Base-by-base conservation (phyloP, 2,888 invertebrate species). In the Smittia aterrima region DNA sequence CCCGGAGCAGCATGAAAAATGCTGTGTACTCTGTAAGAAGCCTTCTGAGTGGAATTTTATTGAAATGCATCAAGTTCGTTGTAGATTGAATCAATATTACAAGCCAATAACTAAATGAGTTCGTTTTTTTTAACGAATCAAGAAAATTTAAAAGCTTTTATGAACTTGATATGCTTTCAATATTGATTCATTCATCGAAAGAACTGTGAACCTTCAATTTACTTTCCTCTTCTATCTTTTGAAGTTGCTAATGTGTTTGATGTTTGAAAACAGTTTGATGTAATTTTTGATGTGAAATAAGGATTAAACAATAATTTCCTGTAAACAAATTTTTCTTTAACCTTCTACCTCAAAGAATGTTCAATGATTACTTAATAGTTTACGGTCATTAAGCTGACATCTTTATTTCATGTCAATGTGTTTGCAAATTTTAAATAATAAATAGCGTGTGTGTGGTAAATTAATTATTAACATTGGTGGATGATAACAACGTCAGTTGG, bases 1-100 rank as follows among this genome's bases (percentile, higher is more conserved):
- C 86, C 92, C 92, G 82, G 91, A 91, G 86, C 91, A 93, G 89
- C 93, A 93, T 87, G 93, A 93, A 86, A 91, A 91, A 85, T 92
- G 92, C 89, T 93, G 93, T 86, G 92, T 92, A 83, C 88, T 92
- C 85, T 90, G 90, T 90, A 90, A 90, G 89, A 79, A 77, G 74
- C 77, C 18, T 16, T 24, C 72, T n/a, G 22, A 54, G 22, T 58
- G 62, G 62, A 58, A 72, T 40, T 3, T 24, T 22, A 22, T 32
- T 18, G 16, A 9, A 38, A 41, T 24, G 20, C 72, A 72, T 9
- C n/a, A 38, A 40, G 58, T 72, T 58, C 58, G 40, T 40, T 72
- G 72, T 72, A 72, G 72, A 72, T 41, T 62, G 62, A 18, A 62
- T 40, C 72, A 72, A 38, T 62, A 58, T 62, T 72, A 38, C 40